phyloP scores from a whole-genome alignment of 2,113 vertebrate species.

The Phalacrocorax carbo region DNA sequence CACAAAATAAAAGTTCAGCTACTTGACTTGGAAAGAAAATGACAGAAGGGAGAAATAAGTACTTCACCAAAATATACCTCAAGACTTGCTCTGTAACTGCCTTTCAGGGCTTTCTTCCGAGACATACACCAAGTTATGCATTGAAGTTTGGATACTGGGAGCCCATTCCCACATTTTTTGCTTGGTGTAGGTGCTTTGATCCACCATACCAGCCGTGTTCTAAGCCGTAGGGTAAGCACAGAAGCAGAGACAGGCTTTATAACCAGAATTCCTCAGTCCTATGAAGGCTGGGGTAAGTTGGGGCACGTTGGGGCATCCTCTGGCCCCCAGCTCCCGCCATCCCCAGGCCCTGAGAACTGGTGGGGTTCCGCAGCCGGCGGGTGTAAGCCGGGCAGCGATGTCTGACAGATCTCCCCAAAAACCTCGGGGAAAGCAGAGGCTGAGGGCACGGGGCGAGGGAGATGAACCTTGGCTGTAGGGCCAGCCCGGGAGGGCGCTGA shows the following conservation, averaged over 20 bases:
- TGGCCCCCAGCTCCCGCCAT: neutral
- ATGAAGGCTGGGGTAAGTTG: accelerated
- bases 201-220: neutral
- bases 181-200: accelerated
- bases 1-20: neutral
- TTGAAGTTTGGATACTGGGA: neutral
- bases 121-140: too few relatives aligned
- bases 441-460: neutral
- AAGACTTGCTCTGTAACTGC: neutral
- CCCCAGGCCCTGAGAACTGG: neutral
- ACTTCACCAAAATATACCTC: neutral
- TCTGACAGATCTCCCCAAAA: neutral
- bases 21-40: neutral
- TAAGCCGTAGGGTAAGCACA: neutral
- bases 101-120: neutral
- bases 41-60: neutral
- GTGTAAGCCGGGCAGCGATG: neutral
- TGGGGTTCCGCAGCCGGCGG: neutral
- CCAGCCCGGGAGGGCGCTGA: neutral
- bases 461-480: too few relatives aligned
- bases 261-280: neutral
- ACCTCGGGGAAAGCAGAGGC: too few relatives aligned
- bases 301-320: too few relatives aligned
- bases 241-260: accelerated
- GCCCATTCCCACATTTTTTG: neutral